These are phyloP conservation scores for Drosophila asahinai DNA, from an alignment of 1,140 invertebrate genomes.

Conservation along the genomic window DNA sequence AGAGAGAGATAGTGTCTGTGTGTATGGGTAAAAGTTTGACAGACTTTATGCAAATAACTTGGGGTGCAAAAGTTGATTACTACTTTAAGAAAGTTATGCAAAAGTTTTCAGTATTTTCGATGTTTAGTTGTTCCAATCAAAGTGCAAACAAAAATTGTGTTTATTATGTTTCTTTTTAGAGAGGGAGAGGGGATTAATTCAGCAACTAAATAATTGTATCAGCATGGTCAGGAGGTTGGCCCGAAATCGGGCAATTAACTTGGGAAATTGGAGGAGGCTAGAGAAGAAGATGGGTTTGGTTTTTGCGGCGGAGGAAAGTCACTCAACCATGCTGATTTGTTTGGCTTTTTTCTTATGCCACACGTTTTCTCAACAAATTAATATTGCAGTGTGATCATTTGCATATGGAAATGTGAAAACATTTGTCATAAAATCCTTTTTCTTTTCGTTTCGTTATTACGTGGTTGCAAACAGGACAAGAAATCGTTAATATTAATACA, in stretches of 20 bases:
- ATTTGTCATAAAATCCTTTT: constrained; percentile 42
- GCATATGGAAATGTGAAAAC: constrained; percentile 52
- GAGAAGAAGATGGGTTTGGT: constrained; percentile 11
- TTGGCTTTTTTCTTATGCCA: constrained; percentile 42
- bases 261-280: background rate
- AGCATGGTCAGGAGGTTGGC: constrained; percentile 29
- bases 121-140: constrained; percentile 45
- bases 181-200: background rate
- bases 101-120: constrained; percentile 41
- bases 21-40: constrained; percentile 36
- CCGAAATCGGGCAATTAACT: background rate
- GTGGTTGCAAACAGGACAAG: constrained; percentile 38
- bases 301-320: background rate
- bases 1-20: constrained; percentile 7
- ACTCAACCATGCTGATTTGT: constrained; percentile 51
- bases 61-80: constrained; percentile 59
- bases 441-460: constrained; percentile 28
- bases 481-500: constrained; percentile 58
- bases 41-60: constrained; percentile 48
- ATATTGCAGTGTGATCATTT: constrained; percentile 82
- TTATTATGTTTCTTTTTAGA: background rate
- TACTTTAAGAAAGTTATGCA: constrained; percentile 59
- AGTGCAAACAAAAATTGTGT: constrained; percentile 64
- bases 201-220: constrained; percentile 32
- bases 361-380: constrained; percentile 81